Base-by-base conservation (phyloP, 2,888 invertebrate species). In the Patella depressa region DNA sequence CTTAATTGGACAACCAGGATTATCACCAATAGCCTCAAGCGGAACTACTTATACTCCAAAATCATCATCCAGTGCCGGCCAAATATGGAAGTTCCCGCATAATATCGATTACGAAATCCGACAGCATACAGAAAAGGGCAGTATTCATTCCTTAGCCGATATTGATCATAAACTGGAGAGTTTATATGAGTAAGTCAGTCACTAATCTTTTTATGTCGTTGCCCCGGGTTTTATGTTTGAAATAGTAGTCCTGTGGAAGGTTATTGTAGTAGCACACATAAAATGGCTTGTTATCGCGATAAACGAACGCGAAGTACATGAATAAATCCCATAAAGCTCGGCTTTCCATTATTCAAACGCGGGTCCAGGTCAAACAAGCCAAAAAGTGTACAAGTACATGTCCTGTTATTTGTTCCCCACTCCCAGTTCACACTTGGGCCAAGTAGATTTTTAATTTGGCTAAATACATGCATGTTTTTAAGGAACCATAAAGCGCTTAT, bases 31-130 rank as follows among this genome's bases (percentile, higher is more conserved):
- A 12, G 24, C 65, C 19, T 88, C 88, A 34, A 86, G 87, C 81
- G 88, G 85, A 11, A 88, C 88, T 7, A 88, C 88, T 11, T 88
- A 86, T 79, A 87, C 87, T 11, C 89, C 88, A 7, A 88, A 88
- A 77, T 88, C 88, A 14, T 82, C 86, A 57, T 88, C 88, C 57
- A 88, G 88, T 79, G 85, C 85, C 4, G 88, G 88, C 53, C 87
- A 83, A 55, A 78, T 85, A 12, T 87, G 86, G 85, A 84, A 85
- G 45, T 84, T 82, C 65, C 24, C 65, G 73, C 82, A 85, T 12
- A 85, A 84, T 65, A 83, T 88, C 54, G 88, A 88, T 55, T 85
- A 83, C 57, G 86, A 87, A 79, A 81, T 87, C 54, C 84, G 84
- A 45, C 83, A 83, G 55, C 81, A 81, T 45, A 77, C 79, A 24